These are phyloP conservation scores for Brachionus calyciflorus DNA, from an alignment of 1,140 invertebrate genomes.

Conservation along the genomic window DNA sequence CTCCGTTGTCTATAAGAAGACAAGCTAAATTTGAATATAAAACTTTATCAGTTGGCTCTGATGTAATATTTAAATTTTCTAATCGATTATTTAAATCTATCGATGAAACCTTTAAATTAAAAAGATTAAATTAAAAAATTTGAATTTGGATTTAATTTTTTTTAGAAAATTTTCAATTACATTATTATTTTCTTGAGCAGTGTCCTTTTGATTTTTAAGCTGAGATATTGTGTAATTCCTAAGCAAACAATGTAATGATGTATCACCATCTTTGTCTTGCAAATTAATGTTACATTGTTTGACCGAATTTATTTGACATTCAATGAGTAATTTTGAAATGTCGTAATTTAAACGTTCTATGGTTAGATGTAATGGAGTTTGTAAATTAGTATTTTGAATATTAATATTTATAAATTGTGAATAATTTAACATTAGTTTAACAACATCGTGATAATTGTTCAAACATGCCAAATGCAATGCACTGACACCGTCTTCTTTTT, in stretches of 20 bases:
- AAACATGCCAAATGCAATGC: conserved; percentile 78
- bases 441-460: conserved; percentile 78
- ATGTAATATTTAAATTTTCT: background rate
- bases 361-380: conserved; percentile 88
- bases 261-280: conserved; percentile 55
- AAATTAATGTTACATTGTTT: conserved; percentile 51
- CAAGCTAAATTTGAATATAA: conserved; percentile 92
- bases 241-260: conserved; percentile 49
- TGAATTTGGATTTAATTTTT: too few relatives aligned
- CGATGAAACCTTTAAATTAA: background rate
- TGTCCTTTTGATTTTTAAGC: conserved; percentile 85
- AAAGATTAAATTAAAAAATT: background rate
- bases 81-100: background rate
- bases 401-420: conserved; percentile 83
- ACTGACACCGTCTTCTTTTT: conserved; percentile 85
- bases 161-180: too few relatives aligned
- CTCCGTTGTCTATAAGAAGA: conserved; percentile 87
- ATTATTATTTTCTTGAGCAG: conserved; percentile 91
- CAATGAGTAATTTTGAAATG: conserved; percentile 70
- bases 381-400: conserved; percentile 86
- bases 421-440: conserved; percentile 67
- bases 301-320: too few relatives aligned
- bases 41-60: conserved; percentile 74
- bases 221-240: conserved; percentile 62
- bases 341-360: conserved; percentile 94